phyloP scores from a whole-genome alignment of 2,113 vertebrate species.

The Peromyscus polionotus region DNA sequence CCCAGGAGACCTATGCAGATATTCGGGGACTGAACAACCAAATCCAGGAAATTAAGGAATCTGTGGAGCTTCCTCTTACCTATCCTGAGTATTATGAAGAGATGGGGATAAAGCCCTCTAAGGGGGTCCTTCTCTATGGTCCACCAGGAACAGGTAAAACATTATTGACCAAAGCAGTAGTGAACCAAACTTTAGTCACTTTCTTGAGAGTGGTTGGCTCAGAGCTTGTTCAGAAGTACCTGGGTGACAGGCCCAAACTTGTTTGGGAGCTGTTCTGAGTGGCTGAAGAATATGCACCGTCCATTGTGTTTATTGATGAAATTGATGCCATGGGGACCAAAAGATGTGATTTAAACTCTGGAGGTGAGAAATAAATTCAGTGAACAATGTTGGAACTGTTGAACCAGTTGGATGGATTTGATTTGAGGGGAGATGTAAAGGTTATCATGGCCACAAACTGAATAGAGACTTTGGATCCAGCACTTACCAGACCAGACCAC shows the following conservation, averaged over 20 bases:
- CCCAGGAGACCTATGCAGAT: conserved; percentile 98
- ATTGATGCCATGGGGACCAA: conserved; percentile 99
- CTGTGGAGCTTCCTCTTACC: conserved; percentile 97
- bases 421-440: conserved; percentile 92
- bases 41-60: conserved; percentile 98
- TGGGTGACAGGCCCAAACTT: conserved; percentile 97
- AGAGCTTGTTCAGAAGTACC: conserved; percentile 98
- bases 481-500: conserved; percentile 97
- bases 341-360: conserved; percentile 98
- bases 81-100: conserved; percentile 99
- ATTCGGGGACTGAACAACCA: conserved; percentile 99
- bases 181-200: conserved; percentile 98
- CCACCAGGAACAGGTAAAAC: conserved; percentile 99
- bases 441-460: conserved; percentile 97
- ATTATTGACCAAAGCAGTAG: conserved; percentile 97
- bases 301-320: conserved; percentile 99
- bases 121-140: conserved; percentile 98
- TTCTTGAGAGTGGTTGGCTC: conserved; percentile 98
- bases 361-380: conserved; percentile 97
- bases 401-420: conserved; percentile 98
- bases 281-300: conserved; percentile 97
- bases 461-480: conserved; percentile 98
- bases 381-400: conserved; percentile 98
- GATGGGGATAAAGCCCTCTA: conserved; percentile 99
- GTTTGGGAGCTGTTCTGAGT: conserved; percentile 97